These are phyloP conservation scores for Merops nubicus DNA, from an alignment of 2,113 vertebrate genomes.

Conservation along the genomic window DNA sequence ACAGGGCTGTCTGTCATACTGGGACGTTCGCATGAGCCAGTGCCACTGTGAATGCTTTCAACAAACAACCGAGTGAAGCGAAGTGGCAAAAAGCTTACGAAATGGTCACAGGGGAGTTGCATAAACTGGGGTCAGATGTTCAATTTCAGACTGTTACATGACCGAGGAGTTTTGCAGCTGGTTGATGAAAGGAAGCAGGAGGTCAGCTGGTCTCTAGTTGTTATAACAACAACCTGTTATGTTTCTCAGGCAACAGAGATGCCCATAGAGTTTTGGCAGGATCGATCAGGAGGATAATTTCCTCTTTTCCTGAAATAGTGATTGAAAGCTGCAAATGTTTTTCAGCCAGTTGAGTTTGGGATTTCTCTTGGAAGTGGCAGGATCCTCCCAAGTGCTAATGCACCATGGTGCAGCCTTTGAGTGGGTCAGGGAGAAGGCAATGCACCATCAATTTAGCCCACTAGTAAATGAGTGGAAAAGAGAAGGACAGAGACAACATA, in stretches of 20 bases:
- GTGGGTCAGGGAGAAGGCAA: neutral
- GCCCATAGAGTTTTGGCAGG: conserved; percentile 6
- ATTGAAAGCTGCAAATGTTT: conserved; percentile 13
- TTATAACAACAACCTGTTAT: conserved; percentile 49
- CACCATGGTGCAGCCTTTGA: neutral
- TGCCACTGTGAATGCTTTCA: neutral
- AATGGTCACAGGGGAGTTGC: conserved; percentile 20
- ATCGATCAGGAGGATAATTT: neutral
- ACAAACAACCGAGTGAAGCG: conserved; percentile 31
- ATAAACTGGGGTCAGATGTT: conserved; percentile 54
- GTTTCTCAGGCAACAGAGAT: conserved; percentile 46
- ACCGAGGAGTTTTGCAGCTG: conserved; percentile 1
- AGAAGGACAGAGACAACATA: neutral
- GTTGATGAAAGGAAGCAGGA: neutral
- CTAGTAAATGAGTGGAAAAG: neutral
- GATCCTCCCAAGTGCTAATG: neutral
- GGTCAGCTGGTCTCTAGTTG: conserved; percentile 41
- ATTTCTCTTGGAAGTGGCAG: neutral
- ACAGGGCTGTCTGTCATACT: neutral
- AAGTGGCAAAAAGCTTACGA: conserved; percentile 61
- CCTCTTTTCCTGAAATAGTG: conserved; percentile 16
- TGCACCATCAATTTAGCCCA: fast-evolving
- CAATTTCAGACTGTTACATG: conserved; percentile 2
- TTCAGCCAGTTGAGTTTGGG: neutral
- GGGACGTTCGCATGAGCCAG: neutral